Percentiles rank a stretch among this genome's conserved stretches.
Conservation (phyloP, 2,113 vertebrate species). For the Cochlearius cochlearius region DNA sequence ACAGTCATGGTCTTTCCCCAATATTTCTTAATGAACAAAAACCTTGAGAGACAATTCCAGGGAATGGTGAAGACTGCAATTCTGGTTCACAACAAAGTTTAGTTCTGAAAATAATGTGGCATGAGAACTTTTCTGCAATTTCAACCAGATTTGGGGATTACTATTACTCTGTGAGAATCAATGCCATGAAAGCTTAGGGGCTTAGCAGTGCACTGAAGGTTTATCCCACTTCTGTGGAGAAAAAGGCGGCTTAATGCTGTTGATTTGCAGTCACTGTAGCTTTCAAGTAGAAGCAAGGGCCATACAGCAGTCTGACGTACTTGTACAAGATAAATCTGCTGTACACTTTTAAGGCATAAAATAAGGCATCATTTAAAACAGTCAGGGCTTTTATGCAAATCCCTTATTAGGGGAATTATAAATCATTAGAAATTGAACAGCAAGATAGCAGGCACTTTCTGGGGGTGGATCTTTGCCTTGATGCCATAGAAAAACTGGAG, state of each 20-base stretch:
- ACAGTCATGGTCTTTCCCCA: background rate
- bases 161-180: background rate
- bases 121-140: background rate
- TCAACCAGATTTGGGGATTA: background rate
- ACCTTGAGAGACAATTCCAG: background rate
- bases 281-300: constrained; percentile 29
- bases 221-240: constrained; percentile 29
- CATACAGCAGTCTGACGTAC: constrained; percentile 22
- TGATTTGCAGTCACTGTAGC: constrained; percentile 44
- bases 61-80: background rate
- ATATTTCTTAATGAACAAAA: background rate
- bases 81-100: background rate
- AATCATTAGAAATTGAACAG: constrained; percentile 41
- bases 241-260: constrained; percentile 33
- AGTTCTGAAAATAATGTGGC: background rate
- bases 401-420: constrained; percentile 56
- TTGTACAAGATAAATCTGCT: constrained; percentile 40
- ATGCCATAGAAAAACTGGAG: background rate
- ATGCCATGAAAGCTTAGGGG: constrained; percentile 18
- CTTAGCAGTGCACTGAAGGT: constrained; percentile 26
- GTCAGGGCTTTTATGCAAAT: constrained; percentile 54
- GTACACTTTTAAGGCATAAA: constrained; percentile 25
- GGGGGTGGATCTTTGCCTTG: background rate
- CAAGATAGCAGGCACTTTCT: constrained; percentile 11
- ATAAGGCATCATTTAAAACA: constrained; percentile 3